Evolutionary conservation across 2,888 invertebrate species (phyloP).

Genomic region (Choreutis nemorana): DNA sequence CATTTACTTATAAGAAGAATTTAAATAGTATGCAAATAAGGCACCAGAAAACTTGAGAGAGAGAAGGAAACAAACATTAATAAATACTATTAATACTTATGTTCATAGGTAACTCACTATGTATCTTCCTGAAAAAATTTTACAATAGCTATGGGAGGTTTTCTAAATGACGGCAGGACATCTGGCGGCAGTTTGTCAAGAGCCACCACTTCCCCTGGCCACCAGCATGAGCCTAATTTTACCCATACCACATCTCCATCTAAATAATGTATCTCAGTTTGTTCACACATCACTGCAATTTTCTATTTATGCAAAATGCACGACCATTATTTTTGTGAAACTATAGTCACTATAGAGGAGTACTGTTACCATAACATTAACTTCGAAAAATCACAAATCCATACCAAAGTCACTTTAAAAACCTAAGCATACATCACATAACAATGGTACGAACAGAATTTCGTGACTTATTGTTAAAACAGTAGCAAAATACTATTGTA

Average conservation of each 20-base stretch:
- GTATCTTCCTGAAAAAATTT: slow-evolving; percentile 86
- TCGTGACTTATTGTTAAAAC: slow-evolving; percentile 48
- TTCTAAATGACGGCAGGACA: slow-evolving; percentile 70
- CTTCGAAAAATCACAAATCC: neutral
- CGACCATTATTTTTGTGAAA: slow-evolving; percentile 56
- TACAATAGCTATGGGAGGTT: slow-evolving; percentile 80
- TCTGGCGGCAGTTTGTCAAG: slow-evolving; percentile 72
- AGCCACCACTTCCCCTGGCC: slow-evolving; percentile 83
- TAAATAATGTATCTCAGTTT: slow-evolving; percentile 71
- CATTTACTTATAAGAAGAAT: too few relatives aligned
- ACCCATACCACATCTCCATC: slow-evolving; percentile 88
- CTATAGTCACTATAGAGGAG: slow-evolving; percentile 26
- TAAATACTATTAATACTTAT: slow-evolving; percentile 11
- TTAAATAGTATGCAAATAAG: too few relatives aligned
- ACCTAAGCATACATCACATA: neutral
- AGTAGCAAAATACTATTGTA: slow-evolving; percentile 55
- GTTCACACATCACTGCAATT: slow-evolving; percentile 74
- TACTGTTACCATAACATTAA: slow-evolving; percentile 42
- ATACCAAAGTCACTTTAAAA: neutral
- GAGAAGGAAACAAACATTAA: too few relatives aligned
- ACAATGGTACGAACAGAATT: slow-evolving; percentile 12
- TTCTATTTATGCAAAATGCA: slow-evolving; percentile 47
- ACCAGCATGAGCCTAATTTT: slow-evolving; percentile 82
- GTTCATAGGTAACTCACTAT: slow-evolving; percentile 72
- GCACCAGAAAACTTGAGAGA: too few relatives aligned